These are phyloP conservation scores for Hirtodrosophila alboralis DNA, from an alignment of 2,888 invertebrate genomes.

Conservation along the genomic window DNA sequence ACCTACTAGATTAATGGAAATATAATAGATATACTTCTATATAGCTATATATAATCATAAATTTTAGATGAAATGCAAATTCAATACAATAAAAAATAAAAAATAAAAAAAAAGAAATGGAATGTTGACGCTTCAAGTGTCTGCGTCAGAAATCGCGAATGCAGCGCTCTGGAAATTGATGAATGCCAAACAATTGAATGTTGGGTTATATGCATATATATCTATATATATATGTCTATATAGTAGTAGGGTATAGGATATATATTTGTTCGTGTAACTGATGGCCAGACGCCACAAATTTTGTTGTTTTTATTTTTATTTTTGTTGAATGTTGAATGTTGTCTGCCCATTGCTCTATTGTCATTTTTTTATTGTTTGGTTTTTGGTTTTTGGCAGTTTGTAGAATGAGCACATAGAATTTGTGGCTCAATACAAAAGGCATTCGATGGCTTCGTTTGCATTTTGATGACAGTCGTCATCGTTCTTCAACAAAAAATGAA, in stretches of 20 bases:
- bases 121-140: conserved; percentile 59
- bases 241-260: conserved; percentile 1
- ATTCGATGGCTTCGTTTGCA: conserved; percentile 74
- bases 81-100: conserved; percentile 28
- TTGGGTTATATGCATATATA: conserved; percentile 30
- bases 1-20: conserved; percentile 38
- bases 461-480: conserved; percentile 75
- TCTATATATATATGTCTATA: conserved; percentile 24
- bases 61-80: conserved; percentile 59
- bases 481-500: conserved; percentile 28
- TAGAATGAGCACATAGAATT: conserved; percentile 43
- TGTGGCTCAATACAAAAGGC: conserved; percentile 57
- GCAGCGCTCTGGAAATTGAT: conserved; percentile 65
- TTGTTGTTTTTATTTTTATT: conserved; percentile 30
- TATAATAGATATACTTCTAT: conserved; percentile 19
- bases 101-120: too few species aligned
- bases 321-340: too few species aligned
- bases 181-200: conserved; percentile 69
- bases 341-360: conserved; percentile 59
- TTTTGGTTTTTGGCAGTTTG: conserved; percentile 35
- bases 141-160: conserved; percentile 64
- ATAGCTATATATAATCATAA: conserved; percentile 3
- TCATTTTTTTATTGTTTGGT: too few species aligned
- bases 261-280: conserved; percentile 66
- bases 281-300: conserved; percentile 66